A percentile compares a stretch with the other conserved stretches of the same genome.
These are phyloP conservation scores for Crotalus horridus DNA, from an alignment of 2,113 vertebrate species.

Conservation along the genomic window DNA sequence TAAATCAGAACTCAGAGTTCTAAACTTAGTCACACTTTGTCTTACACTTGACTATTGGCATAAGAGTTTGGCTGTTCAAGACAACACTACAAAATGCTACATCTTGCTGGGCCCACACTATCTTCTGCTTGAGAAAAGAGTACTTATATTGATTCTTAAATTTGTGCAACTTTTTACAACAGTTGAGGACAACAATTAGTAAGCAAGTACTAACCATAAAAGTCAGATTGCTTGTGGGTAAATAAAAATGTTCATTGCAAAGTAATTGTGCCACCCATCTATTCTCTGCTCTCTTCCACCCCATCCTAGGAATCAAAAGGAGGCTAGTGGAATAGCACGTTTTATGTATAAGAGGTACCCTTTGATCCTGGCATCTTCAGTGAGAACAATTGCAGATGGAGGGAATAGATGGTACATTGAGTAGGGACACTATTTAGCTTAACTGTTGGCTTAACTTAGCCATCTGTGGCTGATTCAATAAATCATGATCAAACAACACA, in stretches of 20 bases:
- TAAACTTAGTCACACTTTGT: neutral
- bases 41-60: neutral
- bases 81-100: neutral
- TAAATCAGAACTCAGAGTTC: neutral
- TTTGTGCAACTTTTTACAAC: neutral
- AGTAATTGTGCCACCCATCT: neutral
- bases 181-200: neutral
- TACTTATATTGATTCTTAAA: neutral
- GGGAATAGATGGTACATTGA: neutral
- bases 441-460: neutral
- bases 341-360: neutral
- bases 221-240: neutral
- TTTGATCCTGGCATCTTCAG: neutral
- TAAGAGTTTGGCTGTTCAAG: neutral
- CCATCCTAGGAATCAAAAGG: neutral
- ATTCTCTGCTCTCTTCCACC: neutral
- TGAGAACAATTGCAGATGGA: neutral
- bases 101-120: neutral
- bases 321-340: neutral
- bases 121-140: neutral
- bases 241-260: neutral
- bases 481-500: neutral
- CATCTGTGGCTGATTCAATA: neutral
- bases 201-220: neutral
- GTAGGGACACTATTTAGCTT: neutral